These are phyloP conservation scores for Ascaphus truei DNA, from an alignment of 2,113 vertebrate genomes.

Conservation along the genomic window DNA sequence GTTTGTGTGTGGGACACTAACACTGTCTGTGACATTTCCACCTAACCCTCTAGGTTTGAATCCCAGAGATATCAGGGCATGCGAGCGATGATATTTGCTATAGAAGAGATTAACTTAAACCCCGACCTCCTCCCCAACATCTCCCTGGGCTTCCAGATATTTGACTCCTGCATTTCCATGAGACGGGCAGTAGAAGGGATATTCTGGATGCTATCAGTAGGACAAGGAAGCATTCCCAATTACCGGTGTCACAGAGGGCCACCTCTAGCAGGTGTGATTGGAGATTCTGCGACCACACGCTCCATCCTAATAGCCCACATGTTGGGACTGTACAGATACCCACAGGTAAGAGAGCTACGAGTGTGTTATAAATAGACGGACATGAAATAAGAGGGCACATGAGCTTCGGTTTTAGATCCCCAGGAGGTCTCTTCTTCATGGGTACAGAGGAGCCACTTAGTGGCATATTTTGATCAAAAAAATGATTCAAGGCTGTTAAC, in stretches of 20 bases:
- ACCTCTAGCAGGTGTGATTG: constrained; percentile 17
- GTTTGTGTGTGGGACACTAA: too few relatives aligned
- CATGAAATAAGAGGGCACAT: too few relatives aligned
- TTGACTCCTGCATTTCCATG: constrained; percentile 23
- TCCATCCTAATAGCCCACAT: constrained; percentile 12
- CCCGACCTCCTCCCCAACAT: constrained; percentile 26
- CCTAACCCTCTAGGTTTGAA: too few relatives aligned
- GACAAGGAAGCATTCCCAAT: not conserved
- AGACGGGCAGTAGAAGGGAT: not conserved
- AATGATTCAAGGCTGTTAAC: too few relatives aligned
- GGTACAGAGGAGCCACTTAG: too few relatives aligned
- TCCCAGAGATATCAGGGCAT: not conserved
- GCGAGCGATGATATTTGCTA: constrained; percentile 26
- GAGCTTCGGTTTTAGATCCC: too few relatives aligned
- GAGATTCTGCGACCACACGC: constrained; percentile 15
- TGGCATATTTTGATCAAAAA: too few relatives aligned
- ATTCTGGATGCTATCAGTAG: constrained; percentile 15
- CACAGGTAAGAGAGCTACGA: constrained; percentile 18
- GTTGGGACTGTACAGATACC: constrained; percentile 23
- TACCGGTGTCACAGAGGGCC: not conserved
- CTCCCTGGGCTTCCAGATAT: not conserved
- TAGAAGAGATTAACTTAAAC: not conserved
- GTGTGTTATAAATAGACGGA: not conserved
- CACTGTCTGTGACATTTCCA: too few relatives aligned
- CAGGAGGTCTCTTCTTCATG: too few relatives aligned